Base-by-base conservation (phyloP, 2,888 invertebrate species). In the Tridacna crocea region DNA sequence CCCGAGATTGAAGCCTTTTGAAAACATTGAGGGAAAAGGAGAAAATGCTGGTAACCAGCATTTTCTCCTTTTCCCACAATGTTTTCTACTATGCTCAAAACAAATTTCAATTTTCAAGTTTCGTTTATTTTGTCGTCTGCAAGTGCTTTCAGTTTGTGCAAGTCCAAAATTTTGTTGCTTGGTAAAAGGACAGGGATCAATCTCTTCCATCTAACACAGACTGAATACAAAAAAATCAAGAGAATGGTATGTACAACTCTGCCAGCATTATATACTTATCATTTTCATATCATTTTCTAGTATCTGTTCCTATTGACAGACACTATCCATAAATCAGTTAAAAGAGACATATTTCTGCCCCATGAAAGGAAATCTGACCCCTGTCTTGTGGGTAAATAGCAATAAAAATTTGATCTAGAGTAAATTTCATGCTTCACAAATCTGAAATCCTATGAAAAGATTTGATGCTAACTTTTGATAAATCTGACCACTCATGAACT, bases 321-420 rank as follows among this genome's bases (percentile, higher is more conserved):
- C 24, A n/a, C 24, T 15, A 24, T 3, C 15, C 15, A 63, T 26
- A 24, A 36, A 26, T 19, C 22, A 47, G n/a, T 46, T 68, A 46
- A 47, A 12, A 68, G 47, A 15, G 24, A 63, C n/a, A 24, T 19
- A 47, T 68, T 19, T 27, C 24, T 22, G 46, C n/a, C 63, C 22
- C 47, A 68, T 22, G 68, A 68, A 47, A 68, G 47, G 68, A 68
- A 46, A 68, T 47, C 12, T 47, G 68, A 68, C 68, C 68, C 68
- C 68, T 47, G 47, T 47, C 68, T 68, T 22, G 46, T 68, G 22
- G 15, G 47, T 73, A 58, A 60, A 60, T 27, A 36, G 73, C 58
- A 58, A 73, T 73, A 58, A 73, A 73, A 55, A 73, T 73, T 58
- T 73, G 73, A 73, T 73, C 55, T 36, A 36, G 27, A 19, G 60